Percentiles rank a stretch among this genome's conserved stretches.
Evolutionary conservation across 2,113 vertebrate species (phyloP).

Genomic region (Ancistrus triradiatus): DNA sequence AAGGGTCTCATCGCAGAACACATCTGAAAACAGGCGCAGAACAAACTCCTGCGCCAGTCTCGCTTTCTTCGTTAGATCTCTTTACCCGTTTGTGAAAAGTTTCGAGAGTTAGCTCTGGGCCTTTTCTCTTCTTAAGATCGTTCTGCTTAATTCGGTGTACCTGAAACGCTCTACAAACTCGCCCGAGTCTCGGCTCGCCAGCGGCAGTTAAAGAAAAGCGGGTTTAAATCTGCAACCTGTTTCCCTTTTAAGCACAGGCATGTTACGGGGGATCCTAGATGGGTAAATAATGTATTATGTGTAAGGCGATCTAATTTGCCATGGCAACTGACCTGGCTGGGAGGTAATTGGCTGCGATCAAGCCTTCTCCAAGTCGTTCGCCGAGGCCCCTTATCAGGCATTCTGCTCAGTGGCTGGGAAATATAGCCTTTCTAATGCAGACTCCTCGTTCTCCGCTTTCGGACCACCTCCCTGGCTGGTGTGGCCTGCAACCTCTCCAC

Average conservation of each 20-base stretch:
- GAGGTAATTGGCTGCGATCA: conserved; percentile 82
- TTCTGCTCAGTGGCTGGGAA: conserved; percentile 80
- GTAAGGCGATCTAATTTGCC: conserved; percentile 74
- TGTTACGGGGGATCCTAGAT: conserved; percentile 65
- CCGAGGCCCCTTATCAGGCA: conserved; percentile 77
- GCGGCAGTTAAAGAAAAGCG: conserved; percentile 17
- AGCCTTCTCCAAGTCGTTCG: conserved; percentile 73
- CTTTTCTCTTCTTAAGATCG: conserved; percentile 6
- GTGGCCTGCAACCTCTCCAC: too few species aligned
- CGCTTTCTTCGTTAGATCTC: too few species aligned
- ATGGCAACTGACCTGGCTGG: conserved; percentile 78
- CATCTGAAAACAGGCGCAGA: too few species aligned
- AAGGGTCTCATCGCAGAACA: too few species aligned
- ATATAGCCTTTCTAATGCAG: conserved; percentile 74
- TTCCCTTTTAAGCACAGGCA: conserved; percentile 75
- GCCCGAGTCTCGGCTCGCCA: conserved; percentile 25
- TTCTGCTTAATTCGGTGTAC: conserved; percentile 16
- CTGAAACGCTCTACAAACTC: conserved; percentile 15
- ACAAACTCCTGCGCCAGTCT: too few species aligned
- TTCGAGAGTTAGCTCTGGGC: conserved; percentile 11
- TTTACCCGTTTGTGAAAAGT: neutral
- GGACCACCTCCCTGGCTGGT: conserved; percentile 39
- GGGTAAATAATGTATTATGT: conserved; percentile 80
- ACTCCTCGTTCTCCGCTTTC: conserved; percentile 69
- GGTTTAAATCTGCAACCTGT: too few species aligned